Conservation (phyloP, 1,140 invertebrate genomes). For the Anoplolepis gracilipes region DNA sequence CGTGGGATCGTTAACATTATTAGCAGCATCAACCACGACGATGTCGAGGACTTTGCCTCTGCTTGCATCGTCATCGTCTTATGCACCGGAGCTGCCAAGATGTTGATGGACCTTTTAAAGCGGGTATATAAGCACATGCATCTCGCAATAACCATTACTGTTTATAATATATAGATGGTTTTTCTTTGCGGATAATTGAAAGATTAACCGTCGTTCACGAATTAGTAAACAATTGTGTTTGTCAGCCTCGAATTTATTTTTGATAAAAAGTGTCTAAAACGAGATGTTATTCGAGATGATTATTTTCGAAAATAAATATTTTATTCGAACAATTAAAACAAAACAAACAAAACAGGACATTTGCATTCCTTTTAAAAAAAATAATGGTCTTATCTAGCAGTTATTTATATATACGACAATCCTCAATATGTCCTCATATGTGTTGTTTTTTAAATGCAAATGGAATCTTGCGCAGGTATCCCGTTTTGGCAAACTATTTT, state of each 20-base stretch:
- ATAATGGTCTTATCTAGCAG: neutral
- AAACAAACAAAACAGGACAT: conserved; percentile 8
- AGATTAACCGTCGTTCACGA: neutral
- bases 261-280: neutral
- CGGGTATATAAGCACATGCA: conserved; percentile 63
- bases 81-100: conserved; percentile 74
- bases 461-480: neutral
- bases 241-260: conserved; percentile 3
- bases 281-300: neutral
- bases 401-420: neutral
- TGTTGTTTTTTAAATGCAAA: neutral
- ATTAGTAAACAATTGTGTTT: conserved; percentile 20
- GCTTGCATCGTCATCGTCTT: conserved; percentile 78
- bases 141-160: conserved; percentile 10
- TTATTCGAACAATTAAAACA: neutral
- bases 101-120: conserved; percentile 64
- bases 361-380: neutral
- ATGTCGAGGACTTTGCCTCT: conserved; percentile 79
- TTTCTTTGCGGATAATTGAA: neutral
- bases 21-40: conserved; percentile 75
- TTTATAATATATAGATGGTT: neutral
- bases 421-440: no score
- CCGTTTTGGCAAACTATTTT: neutral
- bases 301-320: neutral
- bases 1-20: conserved; percentile 75